Evolutionary conservation across 2,888 invertebrate genomes (phyloP), one percentile per base, ranked within the genome.

Genomic region (Aethes cnicana): DNA sequence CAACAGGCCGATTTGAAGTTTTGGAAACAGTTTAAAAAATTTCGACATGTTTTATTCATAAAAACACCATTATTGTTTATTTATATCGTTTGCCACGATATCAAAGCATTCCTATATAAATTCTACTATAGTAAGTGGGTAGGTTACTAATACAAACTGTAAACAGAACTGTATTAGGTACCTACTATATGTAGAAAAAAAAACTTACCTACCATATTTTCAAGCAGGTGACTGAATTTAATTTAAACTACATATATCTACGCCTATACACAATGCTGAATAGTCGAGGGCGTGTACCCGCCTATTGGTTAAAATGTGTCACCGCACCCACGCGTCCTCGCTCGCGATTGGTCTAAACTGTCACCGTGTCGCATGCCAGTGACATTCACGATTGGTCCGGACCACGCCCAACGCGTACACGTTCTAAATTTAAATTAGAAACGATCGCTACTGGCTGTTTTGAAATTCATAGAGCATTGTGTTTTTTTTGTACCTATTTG

Each of bases 301-400:
- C 48, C 61, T 69, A 73, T 79, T 82, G 81, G 84, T 71, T 73
- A 66, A 76, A 82, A 82, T 50, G 73, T 84, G 87, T 86, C 86
- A 82, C 77, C 74, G 70, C 77, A 69, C 72, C 66, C 64, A 70
- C 69, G 64, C 74, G 69, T 62, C 54, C 42, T 57, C 56, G 42
- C 47, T 26, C 61, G 62, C 69, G 44, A 88, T 88, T 89, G 88
- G 89, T 60, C 60, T 70, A 70, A 84, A 84, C 57, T 89, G 88
- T 89, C 88, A 89, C 85, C 72, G 74, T 83, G 84, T 82, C 81
- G 70, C 81, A 71, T 63, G 3, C 68, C 77, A 77, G 87, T 81
- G 86, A 87, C 85, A 84, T 66, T 76, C 70, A 66, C 69, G 61
- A 84, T 85, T 85, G 83, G 85, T 48, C 48, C 56, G 58, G 55